These are phyloP conservation scores for Euplexia lucipara DNA, from an alignment of 2,888 invertebrate genomes.

Conservation along the genomic window DNA sequence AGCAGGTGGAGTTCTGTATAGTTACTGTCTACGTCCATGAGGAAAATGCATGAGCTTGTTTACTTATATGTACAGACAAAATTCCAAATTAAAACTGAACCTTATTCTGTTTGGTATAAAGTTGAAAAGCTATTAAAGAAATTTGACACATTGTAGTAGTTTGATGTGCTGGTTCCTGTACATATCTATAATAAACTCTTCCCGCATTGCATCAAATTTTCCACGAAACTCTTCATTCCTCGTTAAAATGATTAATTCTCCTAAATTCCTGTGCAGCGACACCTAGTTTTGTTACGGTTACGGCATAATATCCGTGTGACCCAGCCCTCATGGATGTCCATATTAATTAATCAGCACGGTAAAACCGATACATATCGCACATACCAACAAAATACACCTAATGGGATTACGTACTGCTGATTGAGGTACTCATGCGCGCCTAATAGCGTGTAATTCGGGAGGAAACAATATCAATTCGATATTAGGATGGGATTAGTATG, in stretches of 20 bases:
- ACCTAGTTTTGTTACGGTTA: conserved; percentile 46
- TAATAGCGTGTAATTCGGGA: conserved; percentile 58
- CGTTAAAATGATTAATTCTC: conserved; percentile 2
- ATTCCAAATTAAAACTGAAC: too few relatives aligned
- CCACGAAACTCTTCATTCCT: neutral
- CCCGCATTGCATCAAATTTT: neutral
- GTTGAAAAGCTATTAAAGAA: too few relatives aligned
- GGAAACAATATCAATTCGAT: conserved; percentile 53
- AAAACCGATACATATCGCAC: conserved; percentile 42
- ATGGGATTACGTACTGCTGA: conserved; percentile 68
- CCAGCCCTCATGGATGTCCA: conserved; percentile 28
- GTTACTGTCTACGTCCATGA: too few relatives aligned
- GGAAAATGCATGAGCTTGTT: too few relatives aligned
- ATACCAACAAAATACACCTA: conserved; percentile 59
- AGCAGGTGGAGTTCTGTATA: too few relatives aligned
- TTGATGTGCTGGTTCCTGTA: too few relatives aligned
- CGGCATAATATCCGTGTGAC: conserved; percentile 38
- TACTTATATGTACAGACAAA: too few relatives aligned
- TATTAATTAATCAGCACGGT: conserved; percentile 54
- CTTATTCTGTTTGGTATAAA: too few relatives aligned
- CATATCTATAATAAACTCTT: neutral
- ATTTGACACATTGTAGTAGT: too few relatives aligned
- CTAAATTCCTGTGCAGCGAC: conserved; percentile 23
- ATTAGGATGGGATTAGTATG: conserved; percentile 36
- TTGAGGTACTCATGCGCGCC: conserved; percentile 57